Conservation (phyloP, 2,888 invertebrate species). For the Ennomos erosarius region DNA sequence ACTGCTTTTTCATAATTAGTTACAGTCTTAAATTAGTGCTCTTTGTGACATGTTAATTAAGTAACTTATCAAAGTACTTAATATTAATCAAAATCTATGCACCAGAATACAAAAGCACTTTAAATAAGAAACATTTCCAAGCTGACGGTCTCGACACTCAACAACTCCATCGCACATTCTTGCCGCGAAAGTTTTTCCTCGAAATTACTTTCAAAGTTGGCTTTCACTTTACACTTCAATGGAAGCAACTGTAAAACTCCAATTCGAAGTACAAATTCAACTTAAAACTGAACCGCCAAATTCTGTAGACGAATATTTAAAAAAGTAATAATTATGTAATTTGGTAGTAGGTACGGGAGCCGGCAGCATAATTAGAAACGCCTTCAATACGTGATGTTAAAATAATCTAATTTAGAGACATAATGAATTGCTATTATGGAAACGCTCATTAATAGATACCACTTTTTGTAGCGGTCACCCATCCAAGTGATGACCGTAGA, state of each 20-base stretch:
- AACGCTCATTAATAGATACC: too few species aligned
- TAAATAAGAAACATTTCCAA: slow-evolving; percentile 27
- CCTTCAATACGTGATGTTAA: too few species aligned
- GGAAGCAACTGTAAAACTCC: slow-evolving; percentile 59
- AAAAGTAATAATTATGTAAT: too few species aligned
- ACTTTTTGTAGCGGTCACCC: too few species aligned
- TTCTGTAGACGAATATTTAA: too few species aligned
- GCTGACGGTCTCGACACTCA: slow-evolving; percentile 24
- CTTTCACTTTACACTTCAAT: slow-evolving; percentile 72
- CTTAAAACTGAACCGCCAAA: slow-evolving; percentile 53
- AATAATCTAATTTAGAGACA: too few species aligned
- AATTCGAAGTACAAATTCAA: slow-evolving; percentile 69
- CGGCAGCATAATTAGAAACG: too few species aligned
- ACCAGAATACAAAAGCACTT: slow-evolving; percentile 20
- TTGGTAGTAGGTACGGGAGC: too few species aligned
- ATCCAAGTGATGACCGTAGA: too few species aligned
- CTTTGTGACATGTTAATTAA: too few species aligned
- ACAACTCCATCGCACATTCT: slow-evolving; percentile 45
- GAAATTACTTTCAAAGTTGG: slow-evolving; percentile 61
- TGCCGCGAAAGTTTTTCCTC: slow-evolving; percentile 50
- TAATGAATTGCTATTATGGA: too few species aligned
- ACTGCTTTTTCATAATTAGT: neutral
- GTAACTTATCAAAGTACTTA: neutral
- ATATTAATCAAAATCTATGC: slow-evolving; percentile 12
- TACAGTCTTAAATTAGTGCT: too few species aligned